phyloP scores from a whole-genome alignment of 2,113 vertebrate species.

The Xiphophorus couchianus region DNA sequence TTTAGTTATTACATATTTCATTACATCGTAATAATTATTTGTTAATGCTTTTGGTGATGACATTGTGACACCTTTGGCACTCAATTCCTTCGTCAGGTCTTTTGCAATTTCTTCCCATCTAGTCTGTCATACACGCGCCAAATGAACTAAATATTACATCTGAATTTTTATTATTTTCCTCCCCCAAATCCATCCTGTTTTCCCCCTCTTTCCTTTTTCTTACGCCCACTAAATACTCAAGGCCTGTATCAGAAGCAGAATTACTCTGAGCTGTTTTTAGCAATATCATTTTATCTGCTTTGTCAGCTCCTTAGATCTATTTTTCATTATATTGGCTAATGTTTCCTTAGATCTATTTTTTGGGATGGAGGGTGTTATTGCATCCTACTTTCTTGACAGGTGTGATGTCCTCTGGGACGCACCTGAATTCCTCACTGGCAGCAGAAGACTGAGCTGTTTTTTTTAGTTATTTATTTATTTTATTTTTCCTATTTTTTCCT shows the following conservation, averaged over 20 bases:
- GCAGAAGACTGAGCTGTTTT: slow-evolving; percentile 35
- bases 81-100: slow-evolving; percentile 49
- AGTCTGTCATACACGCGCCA: slow-evolving; percentile 45
- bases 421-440: slow-evolving; percentile 70
- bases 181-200: slow-evolving; percentile 7
- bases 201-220: slow-evolving; percentile 20
- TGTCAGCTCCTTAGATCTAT: slow-evolving; percentile 69
- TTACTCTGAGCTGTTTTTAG: slow-evolving; percentile 47
- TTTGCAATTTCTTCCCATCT: slow-evolving; percentile 58
- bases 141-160: slow-evolving; percentile 35
- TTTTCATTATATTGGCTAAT: slow-evolving; percentile 73
- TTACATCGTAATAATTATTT: background rate
- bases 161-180: slow-evolving; percentile 14
- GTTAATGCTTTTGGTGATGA: background rate
- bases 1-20: background rate
- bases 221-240: slow-evolving; percentile 46
- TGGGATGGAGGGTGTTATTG: slow-evolving; percentile 61
- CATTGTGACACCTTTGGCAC: background rate
- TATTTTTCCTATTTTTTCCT: slow-evolving; percentile 10
- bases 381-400: slow-evolving; percentile 70
- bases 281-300: slow-evolving; percentile 54
- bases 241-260: slow-evolving; percentile 59
- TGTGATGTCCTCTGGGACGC: slow-evolving; percentile 75
- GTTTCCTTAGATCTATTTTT: slow-evolving; percentile 71
- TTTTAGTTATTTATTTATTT: background rate